Evolutionary conservation across 2,888 invertebrate species (phyloP), one percentile per base, ranked within the genome.

Genomic region (Nematopogon swammerdamellus): DNA sequence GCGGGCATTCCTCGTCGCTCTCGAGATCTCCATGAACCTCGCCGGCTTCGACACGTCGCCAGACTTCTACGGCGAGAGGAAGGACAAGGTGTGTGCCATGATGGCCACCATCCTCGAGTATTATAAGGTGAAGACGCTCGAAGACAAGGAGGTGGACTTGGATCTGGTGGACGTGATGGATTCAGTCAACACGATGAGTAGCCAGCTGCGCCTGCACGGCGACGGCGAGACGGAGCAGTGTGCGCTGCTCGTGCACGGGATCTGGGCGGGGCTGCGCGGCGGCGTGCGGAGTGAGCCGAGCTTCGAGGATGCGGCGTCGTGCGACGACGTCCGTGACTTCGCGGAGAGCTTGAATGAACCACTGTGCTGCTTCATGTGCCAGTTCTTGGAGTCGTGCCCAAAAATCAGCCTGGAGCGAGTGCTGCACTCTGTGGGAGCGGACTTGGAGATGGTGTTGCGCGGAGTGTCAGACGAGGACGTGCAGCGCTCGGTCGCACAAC

Each of bases 101-200:
- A 62, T 77, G 42, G 63, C 62, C 51, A 58, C 63, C 46, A 64
- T 73, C 45, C 53, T 79, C 6, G 57, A 59, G 45, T 72, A 73
- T 56, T 75, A 73, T 57, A 68, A 73, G 55, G 63, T 63, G 16
- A 75, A 72, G 57, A 63, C 75, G 51, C 61, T 67, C n/a, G 20
- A 49, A 10, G 29, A 49, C 10, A 49, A 49, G 14, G 47, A 50
- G 19, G 25, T 50, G 49, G 76, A 76, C 52, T 58, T 63, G 1
- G 75, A 74, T 55, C 59, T 76, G 19, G 60, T 70, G 2, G 72
- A 74, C 51, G 63, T 77, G 44, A 58, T 76, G 14, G 72, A 74
- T 25, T 70, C 72, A 3, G 63, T 64, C 18, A 67, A 60, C 17
- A 65, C 69, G 11, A 67, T 76, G 49, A 56, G 69, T 0, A 63